Evolutionary conservation across 1,140 invertebrate species (phyloP).

Genomic region (Schmidtea mediterranea): DNA sequence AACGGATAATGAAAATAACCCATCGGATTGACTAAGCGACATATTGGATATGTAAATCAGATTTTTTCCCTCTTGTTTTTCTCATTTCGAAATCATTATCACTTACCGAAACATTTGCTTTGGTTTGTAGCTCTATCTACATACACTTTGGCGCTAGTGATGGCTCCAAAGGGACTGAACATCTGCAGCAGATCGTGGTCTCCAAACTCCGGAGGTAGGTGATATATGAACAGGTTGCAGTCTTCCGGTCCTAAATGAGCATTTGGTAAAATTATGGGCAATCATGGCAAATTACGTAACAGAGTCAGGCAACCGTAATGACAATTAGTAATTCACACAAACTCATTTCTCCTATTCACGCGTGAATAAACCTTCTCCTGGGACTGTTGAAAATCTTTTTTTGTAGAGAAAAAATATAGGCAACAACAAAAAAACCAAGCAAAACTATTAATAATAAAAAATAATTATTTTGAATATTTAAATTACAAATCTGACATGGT

Average conservation of each 20-base stretch:
- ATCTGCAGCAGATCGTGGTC: conserved; percentile 94
- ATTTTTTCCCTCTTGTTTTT: too few relatives aligned
- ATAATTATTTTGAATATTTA: not conserved
- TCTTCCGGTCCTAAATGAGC: conserved; percentile 54
- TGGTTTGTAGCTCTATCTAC: conserved; percentile 97
- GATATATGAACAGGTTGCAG: conserved; percentile 99
- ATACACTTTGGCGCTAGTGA: conserved; percentile 98
- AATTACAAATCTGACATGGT: not conserved
- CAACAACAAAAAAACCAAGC: not conserved
- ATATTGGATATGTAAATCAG: too few relatives aligned
- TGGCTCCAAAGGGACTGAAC: conserved; percentile 94
- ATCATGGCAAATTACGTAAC: conserved; percentile 4
- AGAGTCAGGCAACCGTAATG: conserved; percentile 1
- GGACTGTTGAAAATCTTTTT: conserved; percentile 2
- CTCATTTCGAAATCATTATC: too few relatives aligned
- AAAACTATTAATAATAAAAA: not conserved
- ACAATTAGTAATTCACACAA: conserved; percentile 2
- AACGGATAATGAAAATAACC: too few relatives aligned
- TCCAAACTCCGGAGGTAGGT: conserved; percentile 93
- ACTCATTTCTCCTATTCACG: too few relatives aligned
- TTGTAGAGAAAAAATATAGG: conserved; percentile 3
- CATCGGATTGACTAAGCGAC: too few relatives aligned
- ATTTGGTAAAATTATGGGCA: too few relatives aligned
- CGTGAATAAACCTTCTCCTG: not conserved
- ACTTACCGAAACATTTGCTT: conserved; percentile 90